Conservation (phyloP, 1,140 invertebrate genomes). For the Aphelinus atriplicis region DNA sequence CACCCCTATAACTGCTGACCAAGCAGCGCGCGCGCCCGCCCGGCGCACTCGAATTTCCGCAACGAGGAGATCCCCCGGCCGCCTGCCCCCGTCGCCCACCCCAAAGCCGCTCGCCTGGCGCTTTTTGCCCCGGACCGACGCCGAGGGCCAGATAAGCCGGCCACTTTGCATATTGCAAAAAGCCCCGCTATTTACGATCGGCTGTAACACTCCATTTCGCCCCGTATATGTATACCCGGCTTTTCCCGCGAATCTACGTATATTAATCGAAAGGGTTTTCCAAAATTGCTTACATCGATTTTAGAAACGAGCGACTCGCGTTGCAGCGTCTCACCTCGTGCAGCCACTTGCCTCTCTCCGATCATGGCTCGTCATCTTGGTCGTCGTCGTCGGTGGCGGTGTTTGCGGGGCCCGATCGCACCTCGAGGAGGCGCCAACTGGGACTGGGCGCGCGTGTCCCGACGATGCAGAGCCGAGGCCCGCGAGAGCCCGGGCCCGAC, state of each 20-base stretch:
- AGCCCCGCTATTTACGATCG: conserved; percentile 25
- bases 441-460: conserved; percentile 47
- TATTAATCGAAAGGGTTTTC: background rate
- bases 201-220: too few species aligned
- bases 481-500: conserved; percentile 55
- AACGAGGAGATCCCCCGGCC: conserved; percentile 27
- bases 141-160: conserved; percentile 23
- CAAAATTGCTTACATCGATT: background rate
- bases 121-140: conserved; percentile 18
- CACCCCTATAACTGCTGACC: conserved; percentile 62
- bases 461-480: conserved; percentile 40
- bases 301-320: too few species aligned
- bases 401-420: background rate
- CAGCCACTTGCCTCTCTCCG: too few species aligned
- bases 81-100: background rate
- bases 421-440: conserved; percentile 28
- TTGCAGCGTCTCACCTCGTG: too few species aligned
- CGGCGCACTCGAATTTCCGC: conserved; percentile 24
- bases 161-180: conserved; percentile 42
- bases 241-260: background rate
- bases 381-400: too few species aligned
- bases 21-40: conserved; percentile 53
- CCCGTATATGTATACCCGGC: too few species aligned
- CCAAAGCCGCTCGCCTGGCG: background rate
- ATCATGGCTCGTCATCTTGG: too few species aligned